Evolutionary conservation across 2,888 invertebrate genomes (phyloP).

Genomic region (Diaprepes abbreviatus): DNA sequence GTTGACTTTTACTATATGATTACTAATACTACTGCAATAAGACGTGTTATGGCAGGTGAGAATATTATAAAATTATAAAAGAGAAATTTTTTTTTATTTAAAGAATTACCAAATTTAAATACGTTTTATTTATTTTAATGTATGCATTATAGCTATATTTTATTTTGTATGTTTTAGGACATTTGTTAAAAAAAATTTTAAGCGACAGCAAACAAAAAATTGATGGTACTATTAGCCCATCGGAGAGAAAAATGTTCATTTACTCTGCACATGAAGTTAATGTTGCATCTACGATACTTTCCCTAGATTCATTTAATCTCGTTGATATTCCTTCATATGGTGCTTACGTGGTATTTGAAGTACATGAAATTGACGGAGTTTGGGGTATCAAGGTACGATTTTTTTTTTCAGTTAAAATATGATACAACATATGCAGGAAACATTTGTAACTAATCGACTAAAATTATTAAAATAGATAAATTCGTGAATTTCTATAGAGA

Average conservation of each 20-base stretch:
- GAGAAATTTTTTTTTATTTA: too few relatives aligned
- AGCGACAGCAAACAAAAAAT: slow-evolving; percentile 56
- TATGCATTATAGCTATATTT: too few relatives aligned
- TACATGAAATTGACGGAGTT: slow-evolving; percentile 48
- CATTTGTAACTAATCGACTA: too few relatives aligned
- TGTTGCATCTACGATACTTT: slow-evolving; percentile 43
- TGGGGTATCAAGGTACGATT: slow-evolving; percentile 52
- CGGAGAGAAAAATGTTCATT: slow-evolving; percentile 49
- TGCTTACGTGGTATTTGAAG: slow-evolving; percentile 48
- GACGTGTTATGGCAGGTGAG: slow-evolving; percentile 40
- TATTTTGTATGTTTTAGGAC: slow-evolving; percentile 18
- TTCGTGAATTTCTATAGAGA: too few relatives aligned
- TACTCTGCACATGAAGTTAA: slow-evolving; percentile 54
- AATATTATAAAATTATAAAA: too few relatives aligned
- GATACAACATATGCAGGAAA: too few relatives aligned
- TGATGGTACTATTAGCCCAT: slow-evolving; percentile 38
- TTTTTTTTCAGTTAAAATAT: too few relatives aligned
- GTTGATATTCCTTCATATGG: slow-evolving; percentile 48
- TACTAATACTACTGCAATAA: slow-evolving; percentile 43
- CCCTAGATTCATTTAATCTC: slow-evolving; percentile 38
- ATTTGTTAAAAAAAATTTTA: slow-evolving; percentile 58
- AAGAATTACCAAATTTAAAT: too few relatives aligned
- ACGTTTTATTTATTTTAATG: too few relatives aligned
- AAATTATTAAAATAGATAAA: too few relatives aligned
- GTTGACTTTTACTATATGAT: slow-evolving; percentile 37